Percentiles rank a stretch among this genome's conserved stretches.
phyloP scores from a whole-genome alignment of 2,113 vertebrate genomes.

The Mobula hypostoma region DNA sequence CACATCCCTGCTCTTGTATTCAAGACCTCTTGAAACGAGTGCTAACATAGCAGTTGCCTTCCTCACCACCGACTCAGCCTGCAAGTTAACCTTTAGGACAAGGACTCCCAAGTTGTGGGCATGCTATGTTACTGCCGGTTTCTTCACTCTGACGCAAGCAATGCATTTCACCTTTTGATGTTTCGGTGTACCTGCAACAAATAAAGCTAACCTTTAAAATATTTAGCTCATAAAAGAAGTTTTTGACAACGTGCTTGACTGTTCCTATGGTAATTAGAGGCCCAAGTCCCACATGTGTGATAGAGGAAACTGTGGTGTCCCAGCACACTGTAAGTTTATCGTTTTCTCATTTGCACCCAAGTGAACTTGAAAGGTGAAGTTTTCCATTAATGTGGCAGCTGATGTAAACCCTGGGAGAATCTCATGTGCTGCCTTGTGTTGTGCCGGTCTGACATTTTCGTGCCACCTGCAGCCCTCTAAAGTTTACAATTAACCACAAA shows the following conservation, averaged over 20 bases:
- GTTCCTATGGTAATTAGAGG: background rate
- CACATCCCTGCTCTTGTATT: too few species aligned
- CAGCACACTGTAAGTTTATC: background rate
- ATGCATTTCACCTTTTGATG: too few species aligned
- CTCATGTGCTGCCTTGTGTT: background rate
- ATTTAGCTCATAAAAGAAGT: background rate
- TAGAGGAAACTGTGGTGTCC: background rate
- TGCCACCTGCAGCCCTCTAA: background rate
- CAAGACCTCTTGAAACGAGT: too few species aligned
- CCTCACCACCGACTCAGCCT: too few species aligned
- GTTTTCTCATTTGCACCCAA: background rate
- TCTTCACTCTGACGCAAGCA: too few species aligned
- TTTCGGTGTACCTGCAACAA: too few species aligned
- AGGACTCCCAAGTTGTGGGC: too few species aligned
- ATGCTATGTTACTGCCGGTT: too few species aligned
- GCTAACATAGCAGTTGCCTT: too few species aligned
- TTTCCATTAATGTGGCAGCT: background rate
- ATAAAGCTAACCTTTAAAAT: too few species aligned
- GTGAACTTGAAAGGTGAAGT: background rate
- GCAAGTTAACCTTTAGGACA: too few species aligned
- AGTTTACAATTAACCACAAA: background rate
- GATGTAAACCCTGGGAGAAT: background rate
- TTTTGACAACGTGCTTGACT: background rate
- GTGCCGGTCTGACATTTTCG: background rate
- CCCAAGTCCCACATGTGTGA: background rate